Conservation (phyloP, 1,140 invertebrate genomes). For the Anastrepha ludens region DNA sequence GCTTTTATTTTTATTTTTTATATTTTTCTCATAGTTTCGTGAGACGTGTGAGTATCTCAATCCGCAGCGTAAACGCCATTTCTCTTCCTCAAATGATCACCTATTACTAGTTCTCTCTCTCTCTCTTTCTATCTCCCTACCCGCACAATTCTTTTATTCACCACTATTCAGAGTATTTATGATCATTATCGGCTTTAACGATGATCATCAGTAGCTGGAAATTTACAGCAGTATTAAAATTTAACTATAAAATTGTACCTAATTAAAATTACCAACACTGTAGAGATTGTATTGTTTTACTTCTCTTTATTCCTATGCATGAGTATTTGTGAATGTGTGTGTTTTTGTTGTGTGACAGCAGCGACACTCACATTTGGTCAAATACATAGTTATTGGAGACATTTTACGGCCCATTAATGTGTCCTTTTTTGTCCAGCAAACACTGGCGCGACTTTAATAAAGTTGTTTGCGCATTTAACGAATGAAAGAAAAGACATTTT, state of each 20-base stretch:
- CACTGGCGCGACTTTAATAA: conserved; percentile 22
- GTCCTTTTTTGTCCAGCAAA: conserved; percentile 34
- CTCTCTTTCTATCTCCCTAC: not conserved
- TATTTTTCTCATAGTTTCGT: not conserved
- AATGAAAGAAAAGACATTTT: conserved; percentile 32
- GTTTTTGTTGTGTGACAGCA: not conserved
- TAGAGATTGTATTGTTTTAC: not conserved
- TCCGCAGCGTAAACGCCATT: not conserved
- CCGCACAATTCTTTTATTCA: not conserved
- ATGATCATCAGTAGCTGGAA: conserved; percentile 47
- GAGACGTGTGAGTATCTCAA: not conserved
- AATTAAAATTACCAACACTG: conserved; percentile 51
- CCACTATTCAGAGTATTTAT: not conserved
- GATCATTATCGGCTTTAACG: conserved; percentile 48
- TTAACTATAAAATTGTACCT: conserved; percentile 48
- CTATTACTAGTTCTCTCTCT: not conserved
- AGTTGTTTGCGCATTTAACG: conserved; percentile 35
- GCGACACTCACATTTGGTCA: conserved; percentile 36
- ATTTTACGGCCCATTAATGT: conserved; percentile 33
- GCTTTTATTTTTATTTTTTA: conserved; percentile 5
- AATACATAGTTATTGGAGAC: conserved; percentile 31
- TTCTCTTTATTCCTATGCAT: not conserved
- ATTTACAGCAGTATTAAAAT: conserved; percentile 51
- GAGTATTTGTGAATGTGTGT: not conserved
- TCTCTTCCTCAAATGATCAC: not conserved